These are phyloP conservation scores for Anthopleura xanthogrammica DNA, from an alignment of 92 coral and sea anemone genomes.

Conservation along the genomic window DNA sequence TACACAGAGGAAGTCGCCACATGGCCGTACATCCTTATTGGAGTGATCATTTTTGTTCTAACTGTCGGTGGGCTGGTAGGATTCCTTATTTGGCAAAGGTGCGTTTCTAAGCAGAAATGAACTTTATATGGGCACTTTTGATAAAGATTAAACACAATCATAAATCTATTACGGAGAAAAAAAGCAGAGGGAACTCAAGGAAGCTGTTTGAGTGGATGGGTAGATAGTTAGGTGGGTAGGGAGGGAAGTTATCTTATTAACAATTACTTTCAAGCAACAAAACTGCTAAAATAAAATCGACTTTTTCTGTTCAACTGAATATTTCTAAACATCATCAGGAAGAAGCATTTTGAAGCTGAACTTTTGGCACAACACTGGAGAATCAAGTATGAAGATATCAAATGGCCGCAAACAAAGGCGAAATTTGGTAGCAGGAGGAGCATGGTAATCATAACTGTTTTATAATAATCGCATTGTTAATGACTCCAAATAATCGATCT, in stretches of 20 bases:
- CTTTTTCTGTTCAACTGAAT: background rate
- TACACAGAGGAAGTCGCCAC: constrained; percentile 49
- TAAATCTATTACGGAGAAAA: background rate
- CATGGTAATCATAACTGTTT: constrained; percentile 43
- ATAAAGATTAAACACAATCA: too few relatives aligned
- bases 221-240: background rate
- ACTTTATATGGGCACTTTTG: too few relatives aligned
- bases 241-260: too few relatives aligned
- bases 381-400: constrained; percentile 72
- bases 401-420: constrained; percentile 75
- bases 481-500: background rate
- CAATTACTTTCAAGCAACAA: background rate
- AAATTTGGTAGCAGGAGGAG: constrained; percentile 73
- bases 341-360: constrained; percentile 78
- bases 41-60: constrained; percentile 54
- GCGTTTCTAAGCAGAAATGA: background rate
- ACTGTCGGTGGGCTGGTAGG: constrained; percentile 63
- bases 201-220: background rate
- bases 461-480: background rate
- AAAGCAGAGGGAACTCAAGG: background rate
- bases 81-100: constrained; percentile 75
- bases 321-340: constrained; percentile 31
- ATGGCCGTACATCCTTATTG: constrained; percentile 74
- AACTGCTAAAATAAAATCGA: background rate
- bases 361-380: constrained; percentile 74